Conservation (phyloP, 1,140 invertebrate genomes). For the Mycetomoellerius zeteki region DNA sequence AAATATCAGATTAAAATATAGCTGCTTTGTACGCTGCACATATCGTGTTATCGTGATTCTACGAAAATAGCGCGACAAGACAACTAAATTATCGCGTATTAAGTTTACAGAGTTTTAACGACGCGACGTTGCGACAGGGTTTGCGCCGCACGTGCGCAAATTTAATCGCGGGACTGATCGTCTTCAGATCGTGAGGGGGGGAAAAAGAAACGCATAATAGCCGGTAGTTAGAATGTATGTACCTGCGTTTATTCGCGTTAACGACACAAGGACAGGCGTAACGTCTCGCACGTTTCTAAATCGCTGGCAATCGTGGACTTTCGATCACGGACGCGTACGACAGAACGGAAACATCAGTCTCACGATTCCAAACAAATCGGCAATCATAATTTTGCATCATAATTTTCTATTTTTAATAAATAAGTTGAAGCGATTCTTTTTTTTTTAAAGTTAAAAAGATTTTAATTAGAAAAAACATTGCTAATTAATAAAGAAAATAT, state of each 20-base stretch:
- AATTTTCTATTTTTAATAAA: not conserved
- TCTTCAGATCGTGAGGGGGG: not conserved
- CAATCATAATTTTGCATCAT: not conserved
- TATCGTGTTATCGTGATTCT: slow-evolving; percentile 9
- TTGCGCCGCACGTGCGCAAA: slow-evolving; percentile 47
- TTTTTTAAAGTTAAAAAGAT: no score
- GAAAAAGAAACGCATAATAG: slow-evolving; percentile 44
- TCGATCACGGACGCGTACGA: slow-evolving; percentile 42
- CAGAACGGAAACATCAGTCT: slow-evolving; percentile 22
- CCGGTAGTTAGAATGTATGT: slow-evolving; percentile 43
- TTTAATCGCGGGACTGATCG: slow-evolving; percentile 43
- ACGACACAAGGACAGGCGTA: slow-evolving; percentile 19
- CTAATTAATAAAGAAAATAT: not conserved
- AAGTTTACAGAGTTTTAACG: slow-evolving; percentile 9
- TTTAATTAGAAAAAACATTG: not conserved
- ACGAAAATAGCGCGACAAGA: not conserved
- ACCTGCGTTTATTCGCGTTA: slow-evolving; percentile 46
- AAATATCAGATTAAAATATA: not conserved
- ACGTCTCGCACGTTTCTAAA: slow-evolving; percentile 57
- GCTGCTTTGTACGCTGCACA: not conserved
- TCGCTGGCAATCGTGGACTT: slow-evolving; percentile 26
- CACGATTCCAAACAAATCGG: not conserved
- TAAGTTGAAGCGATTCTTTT: no score
- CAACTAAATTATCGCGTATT: slow-evolving; percentile 19
- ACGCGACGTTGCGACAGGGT: not conserved